Evolutionary conservation across 2,113 vertebrate genomes (phyloP).

Genomic region (Pyxicephalus adspersus): DNA sequence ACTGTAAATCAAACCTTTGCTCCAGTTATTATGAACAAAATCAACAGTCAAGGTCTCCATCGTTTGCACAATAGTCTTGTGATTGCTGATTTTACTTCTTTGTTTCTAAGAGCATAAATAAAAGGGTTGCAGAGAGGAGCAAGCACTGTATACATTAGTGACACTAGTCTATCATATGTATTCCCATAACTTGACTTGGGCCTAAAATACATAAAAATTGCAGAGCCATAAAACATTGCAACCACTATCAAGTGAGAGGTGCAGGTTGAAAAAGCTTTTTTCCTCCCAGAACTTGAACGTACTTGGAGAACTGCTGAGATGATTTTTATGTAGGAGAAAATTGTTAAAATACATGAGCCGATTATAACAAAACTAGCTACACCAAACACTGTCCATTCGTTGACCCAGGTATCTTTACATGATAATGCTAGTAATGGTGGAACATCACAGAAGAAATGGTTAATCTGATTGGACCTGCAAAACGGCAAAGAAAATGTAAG

Average conservation of each 20-base stretch:
- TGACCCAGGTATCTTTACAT: constrained; percentile 16
- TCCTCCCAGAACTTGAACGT: background rate
- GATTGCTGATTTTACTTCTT: no score
- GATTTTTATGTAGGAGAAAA: constrained; percentile 21
- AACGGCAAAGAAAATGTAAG: constrained; percentile 15
- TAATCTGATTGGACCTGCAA: constrained; percentile 4
- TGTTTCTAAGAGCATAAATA: background rate
- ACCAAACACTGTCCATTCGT: constrained; percentile 10
- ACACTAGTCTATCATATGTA: background rate
- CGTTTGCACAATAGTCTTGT: background rate
- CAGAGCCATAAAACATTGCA: constrained; percentile 29
- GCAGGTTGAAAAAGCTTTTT: constrained; percentile 29
- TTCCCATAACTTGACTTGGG: background rate
- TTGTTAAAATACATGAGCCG: constrained; percentile 4
- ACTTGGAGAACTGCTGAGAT: constrained; percentile 12
- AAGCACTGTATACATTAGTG: constrained; percentile 10
- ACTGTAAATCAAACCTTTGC: no score
- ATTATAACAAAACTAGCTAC: background rate
- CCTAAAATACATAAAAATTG: constrained; percentile 42
- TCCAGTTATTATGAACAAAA: no score
- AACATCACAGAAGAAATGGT: constrained; percentile 36
- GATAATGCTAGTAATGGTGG: constrained; percentile 9
- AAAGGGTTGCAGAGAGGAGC: background rate
- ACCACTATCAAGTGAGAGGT: constrained; percentile 26
- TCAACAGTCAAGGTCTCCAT: no score